These are phyloP conservation scores for Oxytorus armatus DNA, from an alignment of 2,888 invertebrate species.

Conservation along the genomic window DNA sequence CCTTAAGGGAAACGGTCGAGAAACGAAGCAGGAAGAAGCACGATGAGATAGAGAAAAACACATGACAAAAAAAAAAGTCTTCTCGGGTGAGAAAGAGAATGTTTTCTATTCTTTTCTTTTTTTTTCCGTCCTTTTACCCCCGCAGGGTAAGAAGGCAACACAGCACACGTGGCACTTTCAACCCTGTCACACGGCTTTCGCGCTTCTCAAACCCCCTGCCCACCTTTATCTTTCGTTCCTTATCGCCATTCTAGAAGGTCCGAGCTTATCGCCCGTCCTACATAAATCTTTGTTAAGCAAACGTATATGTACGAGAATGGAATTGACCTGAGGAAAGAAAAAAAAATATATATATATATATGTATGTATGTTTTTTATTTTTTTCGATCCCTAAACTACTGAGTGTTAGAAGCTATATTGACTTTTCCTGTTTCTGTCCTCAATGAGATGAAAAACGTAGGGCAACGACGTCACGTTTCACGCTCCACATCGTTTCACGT, in stretches of 20 bases:
- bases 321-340: slow-evolving; percentile 31
- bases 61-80: not conserved
- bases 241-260: slow-evolving; percentile 8
- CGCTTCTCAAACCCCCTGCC: not conserved
- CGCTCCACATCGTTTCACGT: no score
- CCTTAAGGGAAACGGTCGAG: slow-evolving; percentile 5
- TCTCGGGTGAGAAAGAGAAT: slow-evolving; percentile 32
- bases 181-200: not conserved
- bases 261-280: slow-evolving; percentile 47
- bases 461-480: no score
- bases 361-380: no score
- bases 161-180: not conserved
- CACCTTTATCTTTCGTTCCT: not conserved
- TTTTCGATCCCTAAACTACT: no score
- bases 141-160: not conserved
- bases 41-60: not conserved
- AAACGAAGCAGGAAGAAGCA: slow-evolving; percentile 27
- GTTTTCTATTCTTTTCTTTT: slow-evolving; percentile 16
- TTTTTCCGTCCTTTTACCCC: not conserved
- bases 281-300: slow-evolving; percentile 55
- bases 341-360: not conserved
- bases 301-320: slow-evolving; percentile 42
- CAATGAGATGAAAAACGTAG: no score
- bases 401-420: no score
- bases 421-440: no score